A percentile compares a stretch with the other conserved stretches of the same genome.
phyloP scores from a whole-genome alignment of 2,888 invertebrate species.

The Chrysodeixis includens region DNA sequence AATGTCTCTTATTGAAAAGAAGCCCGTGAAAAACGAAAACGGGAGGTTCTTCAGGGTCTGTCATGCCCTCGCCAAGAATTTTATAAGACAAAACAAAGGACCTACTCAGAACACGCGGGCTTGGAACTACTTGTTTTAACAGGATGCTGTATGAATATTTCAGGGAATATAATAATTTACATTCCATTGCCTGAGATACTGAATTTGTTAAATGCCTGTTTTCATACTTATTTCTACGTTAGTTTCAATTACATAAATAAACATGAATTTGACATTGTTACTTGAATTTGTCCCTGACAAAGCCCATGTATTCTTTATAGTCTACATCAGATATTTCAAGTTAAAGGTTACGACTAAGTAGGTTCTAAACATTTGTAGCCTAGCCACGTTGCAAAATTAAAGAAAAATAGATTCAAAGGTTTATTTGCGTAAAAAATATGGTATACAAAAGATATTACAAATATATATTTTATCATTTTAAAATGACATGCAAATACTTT shows the following conservation, averaged over 20 bases:
- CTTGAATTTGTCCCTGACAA: neutral
- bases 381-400: no score
- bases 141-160: slow-evolving; percentile 14
- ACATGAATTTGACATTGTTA: slow-evolving; percentile 18
- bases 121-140: slow-evolving; percentile 27
- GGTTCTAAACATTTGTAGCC: neutral
- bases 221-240: slow-evolving; percentile 7
- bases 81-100: slow-evolving; percentile 76
- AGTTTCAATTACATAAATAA: slow-evolving; percentile 9
- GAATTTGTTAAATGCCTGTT: neutral
- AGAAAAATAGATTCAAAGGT: no score
- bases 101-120: slow-evolving; percentile 42
- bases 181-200: slow-evolving; percentile 27
- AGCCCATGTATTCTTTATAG: neutral
- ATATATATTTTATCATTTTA: no score
- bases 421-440: no score
- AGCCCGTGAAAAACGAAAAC: slow-evolving; percentile 93
- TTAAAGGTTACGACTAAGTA: neutral
- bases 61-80: slow-evolving; percentile 67
- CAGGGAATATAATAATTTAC: slow-evolving; percentile 25
- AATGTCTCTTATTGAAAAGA: slow-evolving; percentile 96
- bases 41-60: slow-evolving; percentile 66
- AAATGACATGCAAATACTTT: no score
- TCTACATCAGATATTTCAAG: neutral
- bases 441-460: no score